Evolutionary conservation across 2,113 vertebrate species (phyloP).

Genomic region (Nycticebus coucang): DNA sequence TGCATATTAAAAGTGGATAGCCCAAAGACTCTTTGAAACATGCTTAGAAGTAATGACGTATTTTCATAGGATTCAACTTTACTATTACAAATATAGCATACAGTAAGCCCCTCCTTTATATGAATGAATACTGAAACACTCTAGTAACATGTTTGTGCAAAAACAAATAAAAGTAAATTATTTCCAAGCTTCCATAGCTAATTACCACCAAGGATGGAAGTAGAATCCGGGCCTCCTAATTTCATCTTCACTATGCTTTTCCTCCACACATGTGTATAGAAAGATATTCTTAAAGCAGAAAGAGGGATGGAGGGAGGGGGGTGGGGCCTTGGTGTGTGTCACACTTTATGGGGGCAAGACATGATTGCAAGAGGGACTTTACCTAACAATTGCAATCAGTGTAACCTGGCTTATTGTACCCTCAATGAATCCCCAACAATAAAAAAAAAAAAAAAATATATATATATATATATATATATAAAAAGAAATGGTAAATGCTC

Average conservation of each 20-base stretch:
- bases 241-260: neutral
- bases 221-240: neutral
- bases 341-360: too few species aligned
- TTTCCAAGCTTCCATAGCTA: neutral
- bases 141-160: neutral
- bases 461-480: too few species aligned
- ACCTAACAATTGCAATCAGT: too few species aligned
- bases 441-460: too few species aligned
- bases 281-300: too few species aligned
- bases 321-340: too few species aligned
- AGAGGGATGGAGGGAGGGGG: too few species aligned
- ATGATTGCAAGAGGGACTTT: too few species aligned
- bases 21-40: neutral
- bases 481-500: neutral
- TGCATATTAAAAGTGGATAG: neutral
- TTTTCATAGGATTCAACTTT: slow-evolving; percentile 33
- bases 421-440: too few species aligned
- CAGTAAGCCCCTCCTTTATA: neutral
- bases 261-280: neutral
- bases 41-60: neutral
- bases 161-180: neutral
- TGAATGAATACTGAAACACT: neutral
- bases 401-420: too few species aligned
- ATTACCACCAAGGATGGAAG: neutral
- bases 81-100: neutral